Percentiles rank a stretch among this genome's conserved stretches.
Evolutionary conservation across 2,797 vertebrate species (phyloP).

Genomic region (Hylomyscus alleni): DNA sequence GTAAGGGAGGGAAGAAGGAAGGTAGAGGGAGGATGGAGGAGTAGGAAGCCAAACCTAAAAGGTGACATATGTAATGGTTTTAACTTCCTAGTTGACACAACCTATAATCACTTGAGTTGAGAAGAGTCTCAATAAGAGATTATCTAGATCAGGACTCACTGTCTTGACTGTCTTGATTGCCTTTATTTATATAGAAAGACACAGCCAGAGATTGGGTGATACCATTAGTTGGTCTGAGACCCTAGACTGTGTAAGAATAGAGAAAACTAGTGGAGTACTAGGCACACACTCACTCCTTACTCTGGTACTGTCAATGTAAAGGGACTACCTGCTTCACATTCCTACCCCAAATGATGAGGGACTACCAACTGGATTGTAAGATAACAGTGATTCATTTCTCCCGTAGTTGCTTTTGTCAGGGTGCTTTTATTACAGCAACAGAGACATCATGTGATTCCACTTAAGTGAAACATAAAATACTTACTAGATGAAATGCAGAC

Average conservation of each 20-base stretch:
- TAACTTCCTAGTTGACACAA: not conserved
- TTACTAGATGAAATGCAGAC: not conserved
- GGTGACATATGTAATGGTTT: not conserved
- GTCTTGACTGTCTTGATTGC: not conserved
- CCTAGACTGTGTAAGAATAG: not conserved
- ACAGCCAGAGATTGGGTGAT: not conserved
- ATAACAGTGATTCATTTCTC: not conserved
- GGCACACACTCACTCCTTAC: not conserved
- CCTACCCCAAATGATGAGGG: not conserved
- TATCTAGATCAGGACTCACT: not conserved
- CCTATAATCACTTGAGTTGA: not conserved
- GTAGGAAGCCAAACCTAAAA: not conserved
- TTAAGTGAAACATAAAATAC: slow-evolving; percentile 48
- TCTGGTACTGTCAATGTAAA: not conserved
- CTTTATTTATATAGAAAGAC: not conserved
- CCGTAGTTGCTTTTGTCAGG: not conserved
- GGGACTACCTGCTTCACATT: not conserved
- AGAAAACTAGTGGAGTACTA: not conserved
- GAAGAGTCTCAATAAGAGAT: not conserved
- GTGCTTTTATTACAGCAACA: not conserved
- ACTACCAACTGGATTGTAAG: not conserved
- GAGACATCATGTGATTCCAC: not conserved
- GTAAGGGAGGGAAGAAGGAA: not conserved
- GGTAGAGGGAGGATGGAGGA: accelerated
- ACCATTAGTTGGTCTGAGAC: not conserved